Evolutionary conservation across 2,797 vertebrate genomes (phyloP), one percentile per base, ranked within the genome.

Genomic region (Knipowitschia caucasica): DNA sequence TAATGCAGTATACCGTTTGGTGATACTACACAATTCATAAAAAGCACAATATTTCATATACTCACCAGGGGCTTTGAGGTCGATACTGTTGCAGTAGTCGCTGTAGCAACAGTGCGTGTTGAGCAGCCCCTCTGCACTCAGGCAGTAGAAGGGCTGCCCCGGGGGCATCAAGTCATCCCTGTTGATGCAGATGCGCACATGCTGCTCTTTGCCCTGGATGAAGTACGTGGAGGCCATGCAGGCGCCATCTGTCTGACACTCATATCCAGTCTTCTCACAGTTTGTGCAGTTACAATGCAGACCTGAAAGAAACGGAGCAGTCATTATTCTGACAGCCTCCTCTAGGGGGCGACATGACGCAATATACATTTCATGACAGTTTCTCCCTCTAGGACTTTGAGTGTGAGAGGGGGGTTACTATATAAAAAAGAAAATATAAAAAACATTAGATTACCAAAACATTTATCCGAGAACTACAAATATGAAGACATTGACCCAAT

Each of bases 51-150:
- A n/a, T n/a, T n/a, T n/a, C n/a, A n/a, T 18, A 4, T 1, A 39
- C 93, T 92, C 84, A 99, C 95, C 95, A 0, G 96, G 94, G 69
- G 93, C 91, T 76, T 92, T 88, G 43, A 96, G 84, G 77, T 95
- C 92, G 11, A 97, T 91, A 75, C 91, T 95, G 89, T 99, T 99
- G 91, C 96, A 99, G 81, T 93, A 97, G 88, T 99, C 95, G 0
- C 84, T 87, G 67, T 96, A 95, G 91, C 97, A 99, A 92, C 97
- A 99, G 80, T 95, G 93, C 1, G 93, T 98, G 44, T 98, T 98
- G 5, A 93, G 90, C 50, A 93, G 87, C 38, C 96, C 93, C 72
- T 96, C 92, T 0, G 95, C 93, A 4, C 95, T 94, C 80, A 94
- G 89, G 45, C 97, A 99, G 64, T 92, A 98, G 87, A 99, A 95